Percentiles rank a stretch among this genome's conserved stretches.
Conservation (phyloP, 2,113 vertebrate genomes). For the Epinephelus fuscoguttatus region DNA sequence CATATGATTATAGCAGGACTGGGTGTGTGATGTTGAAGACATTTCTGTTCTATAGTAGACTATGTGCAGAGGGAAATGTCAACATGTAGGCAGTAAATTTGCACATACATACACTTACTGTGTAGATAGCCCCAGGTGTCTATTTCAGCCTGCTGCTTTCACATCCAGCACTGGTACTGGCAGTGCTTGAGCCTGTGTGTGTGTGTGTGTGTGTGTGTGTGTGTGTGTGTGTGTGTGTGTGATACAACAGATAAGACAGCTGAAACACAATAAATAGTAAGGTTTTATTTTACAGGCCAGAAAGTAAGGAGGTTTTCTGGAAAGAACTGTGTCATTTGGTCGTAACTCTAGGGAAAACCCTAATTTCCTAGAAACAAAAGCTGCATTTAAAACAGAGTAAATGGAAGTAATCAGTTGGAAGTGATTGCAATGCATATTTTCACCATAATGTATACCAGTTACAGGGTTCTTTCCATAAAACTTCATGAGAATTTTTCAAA, state of each 20-base stretch:
- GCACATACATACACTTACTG: neutral
- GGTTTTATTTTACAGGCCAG: neutral
- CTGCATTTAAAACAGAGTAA: neutral
- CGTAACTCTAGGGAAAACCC: neutral
- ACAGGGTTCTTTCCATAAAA: neutral
- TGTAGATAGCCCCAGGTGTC: slow-evolving; percentile 13
- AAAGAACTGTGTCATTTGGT: neutral
- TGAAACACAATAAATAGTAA: neutral
- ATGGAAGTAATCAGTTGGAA: neutral
- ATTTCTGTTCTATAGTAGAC: neutral
- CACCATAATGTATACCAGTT: neutral
- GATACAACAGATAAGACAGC: slow-evolving; percentile 11
- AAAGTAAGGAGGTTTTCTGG: slow-evolving; percentile 13
- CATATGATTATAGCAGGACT: neutral
- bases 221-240: neutral
- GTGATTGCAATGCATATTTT: neutral
- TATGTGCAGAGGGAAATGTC: slow-evolving; percentile 15
- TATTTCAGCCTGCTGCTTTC: neutral
- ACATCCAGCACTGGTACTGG: neutral
- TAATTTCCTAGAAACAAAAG: neutral
- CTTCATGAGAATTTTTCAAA: neutral
- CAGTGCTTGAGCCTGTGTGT: neutral
- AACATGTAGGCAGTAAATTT: slow-evolving; percentile 21
- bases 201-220: neutral
- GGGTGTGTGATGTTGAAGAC: neutral